phyloP scores from a whole-genome alignment of 2,888 invertebrate species.

The Sclerodermus sp. region DNA sequence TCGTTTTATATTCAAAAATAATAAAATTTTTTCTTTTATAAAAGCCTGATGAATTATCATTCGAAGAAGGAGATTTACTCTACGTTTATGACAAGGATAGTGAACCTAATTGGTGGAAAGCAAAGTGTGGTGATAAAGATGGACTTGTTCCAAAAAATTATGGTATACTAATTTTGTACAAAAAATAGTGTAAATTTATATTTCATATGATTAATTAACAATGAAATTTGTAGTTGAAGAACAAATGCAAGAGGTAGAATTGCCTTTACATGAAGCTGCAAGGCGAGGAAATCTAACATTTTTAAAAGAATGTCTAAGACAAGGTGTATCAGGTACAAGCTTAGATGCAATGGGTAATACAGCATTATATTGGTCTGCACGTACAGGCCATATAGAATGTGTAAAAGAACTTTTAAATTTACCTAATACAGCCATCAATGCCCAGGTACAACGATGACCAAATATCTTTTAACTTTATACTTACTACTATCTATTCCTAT shows the following conservation, averaged over 20 bases:
- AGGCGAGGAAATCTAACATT: constrained; percentile 66
- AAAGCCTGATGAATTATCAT: constrained; percentile 65
- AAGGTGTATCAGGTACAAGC: constrained; percentile 67
- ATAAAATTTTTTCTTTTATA: constrained; percentile 8
- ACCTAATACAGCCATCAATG: constrained; percentile 54
- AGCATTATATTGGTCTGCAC: constrained; percentile 69
- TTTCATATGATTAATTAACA: background rate
- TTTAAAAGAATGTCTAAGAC: constrained; percentile 63
- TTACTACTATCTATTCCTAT: too few relatives aligned
- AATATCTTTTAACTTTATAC: background rate
- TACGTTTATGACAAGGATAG: constrained; percentile 62
- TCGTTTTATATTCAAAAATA: background rate
- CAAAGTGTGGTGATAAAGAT: constrained; percentile 59
- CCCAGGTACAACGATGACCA: constrained; percentile 41
- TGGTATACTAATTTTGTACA: constrained; percentile 55
- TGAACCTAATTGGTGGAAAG: constrained; percentile 62
- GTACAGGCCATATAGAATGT: constrained; percentile 65
- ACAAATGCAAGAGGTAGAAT: constrained; percentile 63
- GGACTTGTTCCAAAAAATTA: constrained; percentile 67
- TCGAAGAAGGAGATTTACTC: constrained; percentile 67
- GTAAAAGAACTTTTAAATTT: constrained; percentile 59
- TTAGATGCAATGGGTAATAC: constrained; percentile 68
- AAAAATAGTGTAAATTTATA: background rate
- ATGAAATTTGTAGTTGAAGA: constrained; percentile 58
- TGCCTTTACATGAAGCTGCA: constrained; percentile 69